These are phyloP conservation scores for Antechinus flavipes DNA, from an alignment of 2,113 vertebrate genomes.

Conservation along the genomic window DNA sequence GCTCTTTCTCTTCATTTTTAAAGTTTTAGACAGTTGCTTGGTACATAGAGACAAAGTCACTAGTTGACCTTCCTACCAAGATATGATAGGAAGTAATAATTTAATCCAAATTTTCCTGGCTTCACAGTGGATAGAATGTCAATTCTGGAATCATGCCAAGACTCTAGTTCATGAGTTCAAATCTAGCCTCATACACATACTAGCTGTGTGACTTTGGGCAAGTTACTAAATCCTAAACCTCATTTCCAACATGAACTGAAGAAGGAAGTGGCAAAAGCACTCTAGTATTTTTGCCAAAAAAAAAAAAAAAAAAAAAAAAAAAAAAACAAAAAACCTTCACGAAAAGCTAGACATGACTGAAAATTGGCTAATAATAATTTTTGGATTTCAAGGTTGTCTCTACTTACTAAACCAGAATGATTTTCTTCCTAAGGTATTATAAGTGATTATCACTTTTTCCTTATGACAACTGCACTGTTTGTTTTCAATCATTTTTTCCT, in stretches of 20 bases:
- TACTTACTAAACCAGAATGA: neutral
- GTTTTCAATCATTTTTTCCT: constrained; percentile 9
- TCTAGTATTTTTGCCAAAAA: neutral
- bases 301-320: too few species aligned
- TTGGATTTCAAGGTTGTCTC: neutral
- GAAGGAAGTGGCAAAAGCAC: neutral
- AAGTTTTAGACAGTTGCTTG: neutral
- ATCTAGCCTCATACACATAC: neutral
- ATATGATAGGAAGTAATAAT: too few species aligned
- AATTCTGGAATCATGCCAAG: neutral
- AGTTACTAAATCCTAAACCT: too few species aligned
- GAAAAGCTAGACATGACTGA: neutral
- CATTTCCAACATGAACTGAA: neutral
- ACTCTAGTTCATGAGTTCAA: neutral
- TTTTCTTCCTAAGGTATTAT: neutral
- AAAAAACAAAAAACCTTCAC: too few species aligned
- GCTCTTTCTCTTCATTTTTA: neutral
- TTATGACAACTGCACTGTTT: neutral
- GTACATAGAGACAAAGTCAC: neutral
- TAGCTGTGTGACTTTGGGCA: too few species aligned
- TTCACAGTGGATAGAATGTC: neutral
- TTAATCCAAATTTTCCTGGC: neutral
- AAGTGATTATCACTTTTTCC: neutral
- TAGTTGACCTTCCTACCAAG: neutral
- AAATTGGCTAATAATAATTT: neutral